Evolutionary conservation across 2,797 vertebrate species (phyloP).

Genomic region (Periophthalmus magnuspinnatus): DNA sequence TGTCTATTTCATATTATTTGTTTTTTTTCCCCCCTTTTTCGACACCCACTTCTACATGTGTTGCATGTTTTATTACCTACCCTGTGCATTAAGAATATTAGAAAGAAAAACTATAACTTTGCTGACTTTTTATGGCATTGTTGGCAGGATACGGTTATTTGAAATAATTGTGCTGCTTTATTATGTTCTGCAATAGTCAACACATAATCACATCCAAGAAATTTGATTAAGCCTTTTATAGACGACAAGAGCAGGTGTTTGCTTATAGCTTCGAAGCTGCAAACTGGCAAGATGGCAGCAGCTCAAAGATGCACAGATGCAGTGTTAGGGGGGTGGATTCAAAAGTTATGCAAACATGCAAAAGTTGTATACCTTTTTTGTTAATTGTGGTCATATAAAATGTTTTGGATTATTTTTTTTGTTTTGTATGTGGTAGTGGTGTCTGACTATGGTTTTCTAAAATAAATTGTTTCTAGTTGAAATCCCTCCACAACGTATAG

Average conservation of each 20-base stretch:
- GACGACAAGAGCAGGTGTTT: conserved; percentile 5
- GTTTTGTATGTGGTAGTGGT: not conserved
- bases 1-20: not conserved
- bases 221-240: conserved; percentile 11
- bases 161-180: conserved; percentile 6
- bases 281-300: not conserved
- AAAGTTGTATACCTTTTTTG: not conserved
- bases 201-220: conserved; percentile 4
- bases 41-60: conserved; percentile 22
- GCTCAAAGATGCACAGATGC: conserved; percentile 12
- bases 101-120: not conserved
- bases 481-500: not conserved
- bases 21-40: not conserved
- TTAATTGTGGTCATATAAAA: not conserved
- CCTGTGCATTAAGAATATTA: conserved; percentile 25
- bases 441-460: not conserved
- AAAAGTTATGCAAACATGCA: not conserved
- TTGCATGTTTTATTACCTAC: conserved; percentile 10
- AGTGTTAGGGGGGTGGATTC: not conserved
- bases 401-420: too few species aligned
- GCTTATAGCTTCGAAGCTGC: conserved; percentile 8
- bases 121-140: not conserved
- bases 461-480: not conserved
- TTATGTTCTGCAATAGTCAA: conserved; percentile 8
- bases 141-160: not conserved